A percentile compares a stretch with the other conserved stretches of the same genome.
These are phyloP conservation scores for Digitonthophagus gazella DNA, from an alignment of 2,888 invertebrate species.

Conservation along the genomic window DNA sequence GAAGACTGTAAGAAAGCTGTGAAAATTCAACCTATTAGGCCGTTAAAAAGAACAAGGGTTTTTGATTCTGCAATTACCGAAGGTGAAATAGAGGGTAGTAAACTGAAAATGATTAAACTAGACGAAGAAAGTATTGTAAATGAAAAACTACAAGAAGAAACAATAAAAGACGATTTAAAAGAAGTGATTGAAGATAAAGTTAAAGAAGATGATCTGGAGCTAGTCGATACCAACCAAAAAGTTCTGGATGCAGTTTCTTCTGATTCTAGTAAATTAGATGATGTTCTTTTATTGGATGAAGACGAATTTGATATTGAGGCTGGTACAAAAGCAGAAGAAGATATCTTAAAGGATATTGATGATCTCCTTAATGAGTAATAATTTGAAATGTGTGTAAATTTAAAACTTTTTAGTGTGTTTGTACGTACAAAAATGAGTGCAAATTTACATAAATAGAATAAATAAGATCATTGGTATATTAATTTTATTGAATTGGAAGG, in stretches of 20 bases:
- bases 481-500: too few relatives aligned
- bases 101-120: constrained; percentile 13
- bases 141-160: too few relatives aligned
- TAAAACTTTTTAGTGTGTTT: background rate
- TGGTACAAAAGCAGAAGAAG: constrained; percentile 46
- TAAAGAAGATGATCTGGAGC: background rate
- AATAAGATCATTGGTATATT: too few relatives aligned
- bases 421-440: too few relatives aligned
- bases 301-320: constrained; percentile 43
- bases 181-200: constrained; percentile 12
- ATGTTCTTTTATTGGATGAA: constrained; percentile 43
- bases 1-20: constrained; percentile 16
- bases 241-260: background rate
- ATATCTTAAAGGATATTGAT: constrained; percentile 51
- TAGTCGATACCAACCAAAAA: background rate
- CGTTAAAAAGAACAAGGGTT: constrained; percentile 20
- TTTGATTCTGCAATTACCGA: background rate
- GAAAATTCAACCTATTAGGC: constrained; percentile 22
- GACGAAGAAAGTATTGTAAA: background rate
- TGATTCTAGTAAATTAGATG: constrained; percentile 39
- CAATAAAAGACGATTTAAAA: too few relatives aligned
- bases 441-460: too few relatives aligned
- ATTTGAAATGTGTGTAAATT: constrained; percentile 2
- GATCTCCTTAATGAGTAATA: constrained; percentile 46
- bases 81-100: background rate